Conservation (phyloP, 2,888 invertebrate genomes). For the Tubulanus polymorphus region DNA sequence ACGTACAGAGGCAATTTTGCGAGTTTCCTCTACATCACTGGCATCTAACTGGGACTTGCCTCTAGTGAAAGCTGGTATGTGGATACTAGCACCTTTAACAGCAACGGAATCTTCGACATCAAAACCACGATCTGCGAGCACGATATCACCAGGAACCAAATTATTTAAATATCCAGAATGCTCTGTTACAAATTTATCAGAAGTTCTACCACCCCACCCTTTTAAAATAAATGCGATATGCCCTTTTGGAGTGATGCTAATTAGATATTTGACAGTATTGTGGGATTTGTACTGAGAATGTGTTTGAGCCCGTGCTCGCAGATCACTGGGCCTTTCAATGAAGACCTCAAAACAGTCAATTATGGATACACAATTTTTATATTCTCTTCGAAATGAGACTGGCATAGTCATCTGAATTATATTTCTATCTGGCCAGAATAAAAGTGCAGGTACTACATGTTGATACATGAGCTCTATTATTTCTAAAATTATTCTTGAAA, state of each 20-base stretch:
- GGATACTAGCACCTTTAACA: constrained; percentile 11
- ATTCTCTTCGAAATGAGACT: constrained; percentile 1
- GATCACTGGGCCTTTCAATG: constrained; percentile 8
- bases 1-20: constrained; percentile 2
- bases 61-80: constrained; percentile 18
- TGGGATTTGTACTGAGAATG: constrained; percentile 11
- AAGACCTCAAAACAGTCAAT: constrained; percentile 17
- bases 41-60: constrained; percentile 18
- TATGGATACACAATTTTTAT: constrained; percentile 10
- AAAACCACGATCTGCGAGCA: constrained; percentile 26
- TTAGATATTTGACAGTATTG: constrained; percentile 24
- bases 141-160: constrained; percentile 17
- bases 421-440: background rate
- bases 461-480: background rate
- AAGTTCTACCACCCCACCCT: constrained; percentile 26
- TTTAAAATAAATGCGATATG: constrained; percentile 24
- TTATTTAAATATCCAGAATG: constrained; percentile 20
- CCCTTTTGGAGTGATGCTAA: constrained; percentile 26
- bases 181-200: constrained; percentile 25
- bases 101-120: constrained; percentile 16
- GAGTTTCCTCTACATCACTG: constrained; percentile 12
- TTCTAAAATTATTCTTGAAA: background rate
- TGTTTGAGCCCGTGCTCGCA: constrained; percentile 6
- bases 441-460: background rate
- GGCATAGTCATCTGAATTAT: background rate